Percentiles rank a stretch among this genome's conserved stretches.
Evolutionary conservation across 1,140 invertebrate genomes (phyloP).

Genomic region (Hesperophylax magnus): DNA sequence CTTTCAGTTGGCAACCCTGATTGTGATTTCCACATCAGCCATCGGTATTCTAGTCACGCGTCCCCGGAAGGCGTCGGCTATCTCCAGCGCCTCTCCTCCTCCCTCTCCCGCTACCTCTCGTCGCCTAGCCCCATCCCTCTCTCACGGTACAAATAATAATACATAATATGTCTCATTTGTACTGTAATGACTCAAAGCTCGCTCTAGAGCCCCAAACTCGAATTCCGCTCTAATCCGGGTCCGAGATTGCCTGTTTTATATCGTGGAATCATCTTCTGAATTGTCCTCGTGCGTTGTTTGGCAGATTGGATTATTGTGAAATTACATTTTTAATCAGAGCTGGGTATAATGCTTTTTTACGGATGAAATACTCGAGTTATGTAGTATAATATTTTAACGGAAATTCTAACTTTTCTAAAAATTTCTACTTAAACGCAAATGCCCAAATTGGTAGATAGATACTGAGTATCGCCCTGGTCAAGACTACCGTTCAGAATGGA

Average conservation of each 20-base stretch:
- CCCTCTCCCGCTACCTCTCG: not conserved
- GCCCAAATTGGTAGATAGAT: no score
- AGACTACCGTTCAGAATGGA: no score
- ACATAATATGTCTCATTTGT: constrained; percentile 35
- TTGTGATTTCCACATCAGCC: constrained; percentile 14
- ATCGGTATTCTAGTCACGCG: constrained; percentile 44
- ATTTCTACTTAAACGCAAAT: no score
- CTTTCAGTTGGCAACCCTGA: not conserved
- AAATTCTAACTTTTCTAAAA: no score
- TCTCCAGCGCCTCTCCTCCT: constrained; percentile 13
- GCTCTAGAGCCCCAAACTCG: constrained; percentile 22
- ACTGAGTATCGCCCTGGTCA: no score
- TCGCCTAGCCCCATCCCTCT: constrained; percentile 15
- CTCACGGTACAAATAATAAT: not conserved
- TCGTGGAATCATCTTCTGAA: constrained; percentile 11
- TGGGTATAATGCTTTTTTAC: not conserved
- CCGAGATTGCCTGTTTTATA: constrained; percentile 14
- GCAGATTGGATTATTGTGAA: not conserved
- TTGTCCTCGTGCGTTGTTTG: not conserved
- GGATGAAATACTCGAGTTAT: not conserved
- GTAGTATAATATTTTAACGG: no score
- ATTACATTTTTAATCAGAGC: not conserved
- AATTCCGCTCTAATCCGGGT: constrained; percentile 15
- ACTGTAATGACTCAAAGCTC: constrained; percentile 39
- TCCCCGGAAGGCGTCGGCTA: constrained; percentile 41